Percentiles rank a stretch among this genome's conserved stretches.
phyloP scores from a whole-genome alignment of 2,113 vertebrate species.

The Psophia crepitans region DNA sequence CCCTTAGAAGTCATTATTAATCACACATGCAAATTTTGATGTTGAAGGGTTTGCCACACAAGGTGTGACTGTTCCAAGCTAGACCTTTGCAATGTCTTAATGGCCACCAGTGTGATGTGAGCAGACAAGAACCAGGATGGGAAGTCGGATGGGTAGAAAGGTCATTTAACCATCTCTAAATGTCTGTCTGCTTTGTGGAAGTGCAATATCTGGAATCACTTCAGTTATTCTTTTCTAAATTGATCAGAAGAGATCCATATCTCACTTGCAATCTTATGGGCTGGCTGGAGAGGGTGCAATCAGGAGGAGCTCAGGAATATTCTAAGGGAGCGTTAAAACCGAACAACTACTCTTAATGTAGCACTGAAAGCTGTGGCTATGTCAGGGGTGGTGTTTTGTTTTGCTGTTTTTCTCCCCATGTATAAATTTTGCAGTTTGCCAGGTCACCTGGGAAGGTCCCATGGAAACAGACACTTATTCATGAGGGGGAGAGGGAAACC shows the following conservation, averaged over 20 bases:
- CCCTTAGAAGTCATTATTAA: background rate
- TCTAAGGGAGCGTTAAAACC: background rate
- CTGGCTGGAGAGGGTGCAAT: background rate
- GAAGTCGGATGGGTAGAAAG: background rate
- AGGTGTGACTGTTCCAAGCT: background rate
- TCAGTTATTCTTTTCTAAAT: background rate
- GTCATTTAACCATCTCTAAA: background rate
- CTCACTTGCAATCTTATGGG: background rate
- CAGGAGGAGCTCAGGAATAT: background rate
- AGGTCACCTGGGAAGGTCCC: background rate
- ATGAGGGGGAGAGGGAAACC: background rate
- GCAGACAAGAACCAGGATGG: background rate
- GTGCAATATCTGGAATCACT: background rate
- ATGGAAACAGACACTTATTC: background rate
- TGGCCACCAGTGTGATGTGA: background rate
- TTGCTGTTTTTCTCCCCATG: background rate
- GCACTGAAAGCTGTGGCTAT: constrained; percentile 41
- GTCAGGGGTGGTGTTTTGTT: background rate
- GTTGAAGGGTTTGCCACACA: background rate
- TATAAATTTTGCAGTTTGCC: background rate
- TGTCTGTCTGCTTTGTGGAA: background rate
- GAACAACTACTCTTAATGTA: background rate
- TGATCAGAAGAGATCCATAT: background rate
- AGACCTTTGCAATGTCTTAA: background rate
- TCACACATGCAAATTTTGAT: background rate